Percentiles rank a stretch among this genome's conserved stretches.
Evolutionary conservation across 2,113 vertebrate genomes (phyloP).

Genomic region (Cottus gobio): DNA sequence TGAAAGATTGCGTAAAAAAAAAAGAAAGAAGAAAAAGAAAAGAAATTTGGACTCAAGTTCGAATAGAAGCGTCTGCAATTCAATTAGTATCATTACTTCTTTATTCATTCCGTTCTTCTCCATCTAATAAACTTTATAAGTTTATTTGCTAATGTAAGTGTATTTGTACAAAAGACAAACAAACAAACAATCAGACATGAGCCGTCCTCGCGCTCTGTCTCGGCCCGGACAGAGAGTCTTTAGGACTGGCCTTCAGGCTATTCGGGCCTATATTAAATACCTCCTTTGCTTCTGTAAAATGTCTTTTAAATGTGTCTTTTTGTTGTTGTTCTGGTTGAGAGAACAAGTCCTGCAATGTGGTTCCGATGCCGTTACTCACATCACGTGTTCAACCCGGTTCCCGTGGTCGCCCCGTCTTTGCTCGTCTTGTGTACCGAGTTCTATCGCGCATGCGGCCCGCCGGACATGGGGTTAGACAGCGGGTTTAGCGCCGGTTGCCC

Average conservation of each 20-base stretch:
- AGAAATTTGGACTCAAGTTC: conserved; percentile 34
- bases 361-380: conserved; percentile 78
- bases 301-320: conserved; percentile 79
- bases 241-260: conserved; percentile 48
- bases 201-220: conserved; percentile 75
- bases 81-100: conserved; percentile 79
- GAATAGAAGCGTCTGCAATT: conserved; percentile 72
- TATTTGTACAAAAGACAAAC: conserved; percentile 88
- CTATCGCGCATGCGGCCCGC: conserved; percentile 91
- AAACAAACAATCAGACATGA: conserved; percentile 83
- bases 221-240: conserved; percentile 68
- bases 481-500: conserved; percentile 96
- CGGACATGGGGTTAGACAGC: conserved; percentile 89
- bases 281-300: conserved; percentile 80
- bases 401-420: conserved; percentile 44
- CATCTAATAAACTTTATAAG: conserved; percentile 88
- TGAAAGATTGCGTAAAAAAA: conserved; percentile 5
- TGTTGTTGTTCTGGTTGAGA: not conserved
- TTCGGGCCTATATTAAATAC: conserved; percentile 79
- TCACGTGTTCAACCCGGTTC: conserved; percentile 67
- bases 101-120: conserved; percentile 85
- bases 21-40: not conserved
- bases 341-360: conserved; percentile 62
- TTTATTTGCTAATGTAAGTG: conserved; percentile 87
- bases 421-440: conserved; percentile 25